Conservation (phyloP, 2,797 vertebrate genomes). For the Gastrophryne carolinensis region DNA sequence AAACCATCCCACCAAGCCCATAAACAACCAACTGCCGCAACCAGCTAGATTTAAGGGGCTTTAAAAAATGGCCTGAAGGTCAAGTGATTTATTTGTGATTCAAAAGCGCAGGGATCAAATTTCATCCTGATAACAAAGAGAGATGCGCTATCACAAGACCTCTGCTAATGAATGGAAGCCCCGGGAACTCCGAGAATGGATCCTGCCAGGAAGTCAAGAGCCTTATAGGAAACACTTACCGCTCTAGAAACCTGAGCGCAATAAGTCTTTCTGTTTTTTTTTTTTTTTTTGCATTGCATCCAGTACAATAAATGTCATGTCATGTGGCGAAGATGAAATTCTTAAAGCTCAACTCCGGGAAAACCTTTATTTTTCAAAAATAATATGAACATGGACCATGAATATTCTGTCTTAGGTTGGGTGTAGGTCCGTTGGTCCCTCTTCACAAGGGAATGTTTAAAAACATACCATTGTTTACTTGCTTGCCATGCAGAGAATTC, state of each 20-base stretch:
- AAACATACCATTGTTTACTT: no score
- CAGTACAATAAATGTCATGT: conserved; percentile 20
- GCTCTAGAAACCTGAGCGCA: conserved; percentile 17
- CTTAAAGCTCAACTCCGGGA: no score
- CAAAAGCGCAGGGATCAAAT: conserved; percentile 30
- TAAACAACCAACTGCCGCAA: conserved; percentile 5
- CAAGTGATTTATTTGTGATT: conserved; percentile 48
- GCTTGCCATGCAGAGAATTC: no score
- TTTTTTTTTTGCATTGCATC: neutral
- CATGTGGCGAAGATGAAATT: neutral
- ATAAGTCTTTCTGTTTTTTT: conserved; percentile 24
- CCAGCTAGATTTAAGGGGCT: conserved; percentile 29
- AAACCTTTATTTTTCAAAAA: no score
- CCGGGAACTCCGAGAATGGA: conserved; percentile 14
- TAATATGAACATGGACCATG: no score
- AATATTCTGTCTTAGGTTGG: conserved; percentile 53
- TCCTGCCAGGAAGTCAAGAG: conserved; percentile 24
- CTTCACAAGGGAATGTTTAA: no score
- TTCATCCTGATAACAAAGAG: conserved; percentile 41
- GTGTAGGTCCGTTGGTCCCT: no score
- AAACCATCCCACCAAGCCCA: conserved; percentile 14
- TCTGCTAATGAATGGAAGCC: conserved; percentile 37
- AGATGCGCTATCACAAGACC: conserved; percentile 45
- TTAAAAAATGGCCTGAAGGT: conserved; percentile 42
- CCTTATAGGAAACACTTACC: conserved; percentile 44